These are phyloP conservation scores for Zapornia atra DNA, from an alignment of 2,113 vertebrate species.

Conservation along the genomic window DNA sequence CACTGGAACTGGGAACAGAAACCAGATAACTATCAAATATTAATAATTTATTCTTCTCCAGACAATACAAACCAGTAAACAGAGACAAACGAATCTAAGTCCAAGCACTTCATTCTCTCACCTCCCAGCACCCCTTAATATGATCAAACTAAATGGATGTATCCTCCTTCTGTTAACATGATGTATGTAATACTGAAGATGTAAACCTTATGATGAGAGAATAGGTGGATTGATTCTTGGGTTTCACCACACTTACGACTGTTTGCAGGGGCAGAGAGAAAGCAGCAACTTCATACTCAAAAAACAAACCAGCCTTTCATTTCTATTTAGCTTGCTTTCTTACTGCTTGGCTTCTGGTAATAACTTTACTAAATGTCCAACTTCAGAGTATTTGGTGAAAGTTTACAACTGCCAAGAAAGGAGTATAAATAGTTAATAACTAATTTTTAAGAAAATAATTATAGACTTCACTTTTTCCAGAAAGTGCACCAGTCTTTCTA, in stretches of 20 bases:
- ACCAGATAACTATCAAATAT: neutral
- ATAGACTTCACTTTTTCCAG: neutral
- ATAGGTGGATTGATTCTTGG: neutral
- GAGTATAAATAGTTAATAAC: neutral
- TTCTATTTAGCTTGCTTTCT: neutral
- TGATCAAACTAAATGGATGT: neutral
- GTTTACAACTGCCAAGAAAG: neutral
- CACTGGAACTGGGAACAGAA: neutral
- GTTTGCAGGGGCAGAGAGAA: neutral
- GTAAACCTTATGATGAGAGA: neutral
- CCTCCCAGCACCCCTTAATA: accelerated
- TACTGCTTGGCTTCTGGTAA: neutral
- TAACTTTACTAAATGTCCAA: neutral
- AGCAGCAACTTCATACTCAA: neutral
- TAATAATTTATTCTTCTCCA: neutral
- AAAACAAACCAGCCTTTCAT: neutral
- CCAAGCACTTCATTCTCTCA: neutral
- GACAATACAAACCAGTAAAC: neutral
- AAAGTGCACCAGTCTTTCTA: neutral
- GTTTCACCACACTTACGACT: neutral
- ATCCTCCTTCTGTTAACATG: no score
- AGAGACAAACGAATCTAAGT: neutral
- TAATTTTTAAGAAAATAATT: neutral
- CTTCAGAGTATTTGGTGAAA: neutral
- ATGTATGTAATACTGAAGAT: neutral